Conservation (phyloP, 2,113 vertebrate genomes). For the Aramus guarauna region DNA sequence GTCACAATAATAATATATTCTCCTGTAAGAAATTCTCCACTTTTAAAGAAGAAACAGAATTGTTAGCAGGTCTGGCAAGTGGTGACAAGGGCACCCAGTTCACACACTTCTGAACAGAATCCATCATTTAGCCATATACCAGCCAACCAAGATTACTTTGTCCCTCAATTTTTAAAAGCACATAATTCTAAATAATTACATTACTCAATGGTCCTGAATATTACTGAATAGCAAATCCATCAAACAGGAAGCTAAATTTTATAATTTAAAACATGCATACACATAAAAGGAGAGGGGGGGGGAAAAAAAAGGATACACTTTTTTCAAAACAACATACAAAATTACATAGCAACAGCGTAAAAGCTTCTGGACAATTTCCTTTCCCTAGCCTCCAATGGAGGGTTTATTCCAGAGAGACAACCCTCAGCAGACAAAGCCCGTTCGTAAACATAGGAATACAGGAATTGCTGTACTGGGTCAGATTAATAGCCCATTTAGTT, state of each 20-base stretch:
- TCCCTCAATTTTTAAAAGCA: constrained; percentile 12
- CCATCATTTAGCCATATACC: not conserved
- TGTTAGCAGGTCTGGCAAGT: not conserved
- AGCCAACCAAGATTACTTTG: not conserved
- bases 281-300: not conserved
- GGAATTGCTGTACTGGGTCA: constrained; percentile 44
- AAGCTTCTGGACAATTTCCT: constrained; percentile 42
- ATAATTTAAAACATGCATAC: not conserved
- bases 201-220: not conserved
- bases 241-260: not conserved
- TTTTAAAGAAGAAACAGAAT: not conserved
- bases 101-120: not conserved
- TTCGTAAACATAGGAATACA: constrained; percentile 40
- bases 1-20: not conserved
- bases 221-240: not conserved
- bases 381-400: not conserved
- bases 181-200: not conserved
- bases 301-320: not conserved
- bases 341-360: constrained; percentile 34
- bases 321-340: constrained; percentile 27
- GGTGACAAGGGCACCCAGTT: not conserved
- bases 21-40: not conserved
- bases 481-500: constrained; percentile 58
- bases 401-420: constrained; percentile 42
- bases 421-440: constrained; percentile 28